Conservation (phyloP, 2,797 vertebrate species). For the Rhincodon typus region DNA sequence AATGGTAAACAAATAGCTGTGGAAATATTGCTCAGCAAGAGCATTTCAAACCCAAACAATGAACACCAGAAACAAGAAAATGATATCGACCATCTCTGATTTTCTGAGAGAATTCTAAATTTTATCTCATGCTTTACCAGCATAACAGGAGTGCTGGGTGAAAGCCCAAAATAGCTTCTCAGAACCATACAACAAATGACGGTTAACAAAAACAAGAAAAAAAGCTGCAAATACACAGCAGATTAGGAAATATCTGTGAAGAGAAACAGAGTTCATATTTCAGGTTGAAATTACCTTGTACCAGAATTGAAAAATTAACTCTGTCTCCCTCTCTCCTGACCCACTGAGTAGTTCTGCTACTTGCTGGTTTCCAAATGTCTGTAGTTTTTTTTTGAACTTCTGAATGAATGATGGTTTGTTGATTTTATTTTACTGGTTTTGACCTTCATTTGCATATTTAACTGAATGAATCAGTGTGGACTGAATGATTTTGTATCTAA, state of each 20-base stretch:
- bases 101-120: not conserved
- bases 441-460: not conserved
- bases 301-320: not conserved
- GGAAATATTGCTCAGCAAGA: not conserved
- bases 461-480: not conserved
- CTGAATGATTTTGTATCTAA: too few relatives aligned
- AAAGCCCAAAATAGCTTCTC: not conserved
- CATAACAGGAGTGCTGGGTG: not conserved
- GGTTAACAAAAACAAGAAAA: too few relatives aligned
- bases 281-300: not conserved
- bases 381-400: not conserved
- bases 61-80: not conserved
- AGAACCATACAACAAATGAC: not conserved
- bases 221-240: not conserved
- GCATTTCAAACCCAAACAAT: not conserved
- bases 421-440: not conserved
- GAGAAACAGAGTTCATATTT: not conserved
- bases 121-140: not conserved
- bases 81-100: not conserved
- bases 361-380: not conserved
- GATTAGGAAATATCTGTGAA: not conserved
- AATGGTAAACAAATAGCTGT: not conserved
- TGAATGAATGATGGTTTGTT: not conserved
- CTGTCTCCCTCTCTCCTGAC: too few relatives aligned
- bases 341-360: not conserved